These are phyloP conservation scores for Galeopsomyia nigrocyanea DNA, from an alignment of 2,888 invertebrate genomes.

Conservation along the genomic window DNA sequence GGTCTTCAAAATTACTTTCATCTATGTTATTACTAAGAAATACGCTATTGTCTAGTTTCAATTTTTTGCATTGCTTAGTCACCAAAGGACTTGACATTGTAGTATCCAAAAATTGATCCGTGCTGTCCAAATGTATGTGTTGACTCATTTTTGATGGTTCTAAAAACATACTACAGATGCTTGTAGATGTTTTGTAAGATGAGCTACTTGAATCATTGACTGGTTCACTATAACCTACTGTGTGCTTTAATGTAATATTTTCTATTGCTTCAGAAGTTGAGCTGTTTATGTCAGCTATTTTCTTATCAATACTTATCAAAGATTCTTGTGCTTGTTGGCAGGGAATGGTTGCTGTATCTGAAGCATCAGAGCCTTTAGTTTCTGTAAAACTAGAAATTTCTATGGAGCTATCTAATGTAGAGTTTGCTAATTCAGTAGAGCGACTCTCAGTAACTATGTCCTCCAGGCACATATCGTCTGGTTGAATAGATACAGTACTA, in stretches of 20 bases:
- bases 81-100: conserved; percentile 21
- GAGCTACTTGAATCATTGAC: conserved; percentile 9
- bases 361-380: conserved; percentile 40
- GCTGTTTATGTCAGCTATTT: conserved; percentile 8
- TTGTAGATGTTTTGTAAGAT: conserved; percentile 32
- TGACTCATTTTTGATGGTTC: conserved; percentile 51
- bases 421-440: conserved; percentile 37
- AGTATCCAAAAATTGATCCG: conserved; percentile 49
- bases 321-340: conserved; percentile 4
- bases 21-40: conserved; percentile 24
- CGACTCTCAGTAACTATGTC: conserved; percentile 41
- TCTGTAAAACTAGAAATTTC: conserved; percentile 42
- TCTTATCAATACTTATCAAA: conserved; percentile 5
- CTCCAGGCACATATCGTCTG: conserved; percentile 37
- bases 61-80: conserved; percentile 24
- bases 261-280: too few species aligned
- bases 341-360: conserved; percentile 21
- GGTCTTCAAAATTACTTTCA: conserved; percentile 44
- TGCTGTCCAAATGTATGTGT: conserved; percentile 40
- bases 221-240: background rate
- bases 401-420: conserved; percentile 31
- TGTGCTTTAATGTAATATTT: too few species aligned
- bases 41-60: conserved; percentile 22
- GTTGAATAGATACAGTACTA: conserved; percentile 40
- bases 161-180: conserved; percentile 55